A percentile compares a stretch with the other conserved stretches of the same genome.
These are phyloP conservation scores for Aphodius sticticus DNA, from an alignment of 2,888 invertebrate genomes.

Conservation along the genomic window DNA sequence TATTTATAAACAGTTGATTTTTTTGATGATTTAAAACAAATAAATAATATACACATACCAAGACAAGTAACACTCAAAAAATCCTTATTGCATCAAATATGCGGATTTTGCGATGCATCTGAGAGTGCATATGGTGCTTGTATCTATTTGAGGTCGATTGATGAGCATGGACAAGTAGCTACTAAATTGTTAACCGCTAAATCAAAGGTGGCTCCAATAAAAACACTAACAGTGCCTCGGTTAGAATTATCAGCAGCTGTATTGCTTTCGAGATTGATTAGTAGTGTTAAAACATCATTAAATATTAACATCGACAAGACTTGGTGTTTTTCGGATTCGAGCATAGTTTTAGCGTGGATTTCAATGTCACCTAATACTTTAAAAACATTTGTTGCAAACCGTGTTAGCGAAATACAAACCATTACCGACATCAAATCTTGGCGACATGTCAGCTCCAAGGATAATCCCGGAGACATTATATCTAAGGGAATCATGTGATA, in stretches of 20 bases:
- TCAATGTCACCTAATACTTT: slow-evolving; percentile 5
- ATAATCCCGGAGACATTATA: slow-evolving; percentile 39
- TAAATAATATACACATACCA: neutral
- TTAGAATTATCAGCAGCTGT: slow-evolving; percentile 26
- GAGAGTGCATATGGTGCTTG: slow-evolving; percentile 34
- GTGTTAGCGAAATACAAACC: slow-evolving; percentile 30
- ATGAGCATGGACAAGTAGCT: neutral
- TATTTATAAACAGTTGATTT: neutral
- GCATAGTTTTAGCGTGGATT: slow-evolving; percentile 24
- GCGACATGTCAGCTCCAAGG: slow-evolving; percentile 33
- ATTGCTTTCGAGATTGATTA: slow-evolving; percentile 20
- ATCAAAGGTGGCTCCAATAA: slow-evolving; percentile 33
- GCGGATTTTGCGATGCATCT: slow-evolving; percentile 34
- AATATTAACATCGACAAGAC: slow-evolving; percentile 6
- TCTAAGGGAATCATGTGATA: slow-evolving; percentile 35
- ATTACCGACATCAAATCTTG: slow-evolving; percentile 23
- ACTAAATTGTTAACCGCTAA: slow-evolving; percentile 28
- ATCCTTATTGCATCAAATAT: neutral
- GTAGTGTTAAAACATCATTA: neutral
- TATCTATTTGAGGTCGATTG: slow-evolving; percentile 30
- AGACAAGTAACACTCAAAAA: slow-evolving; percentile 7
- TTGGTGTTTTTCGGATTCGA: slow-evolving; percentile 12
- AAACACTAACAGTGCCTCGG: slow-evolving; percentile 26
- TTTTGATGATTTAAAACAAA: neutral
- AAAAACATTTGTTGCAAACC: slow-evolving; percentile 29